These are phyloP conservation scores for Agapornis canus DNA, from an alignment of 2,797 vertebrate species.

Conservation along the genomic window DNA sequence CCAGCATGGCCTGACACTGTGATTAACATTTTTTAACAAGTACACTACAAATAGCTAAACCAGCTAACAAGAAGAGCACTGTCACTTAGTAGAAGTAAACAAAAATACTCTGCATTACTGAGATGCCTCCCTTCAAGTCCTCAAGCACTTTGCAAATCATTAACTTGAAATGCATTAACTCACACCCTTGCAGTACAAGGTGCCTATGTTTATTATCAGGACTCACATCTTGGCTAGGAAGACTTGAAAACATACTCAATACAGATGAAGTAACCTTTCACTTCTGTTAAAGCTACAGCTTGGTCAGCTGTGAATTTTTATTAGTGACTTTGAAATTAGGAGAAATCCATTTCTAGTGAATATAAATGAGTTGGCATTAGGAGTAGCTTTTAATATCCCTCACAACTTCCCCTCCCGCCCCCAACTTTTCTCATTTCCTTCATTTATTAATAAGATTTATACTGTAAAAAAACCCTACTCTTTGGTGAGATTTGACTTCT, in stretches of 20 bases:
- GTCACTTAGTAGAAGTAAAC: not conserved
- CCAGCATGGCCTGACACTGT: not conserved
- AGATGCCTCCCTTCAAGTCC: not conserved
- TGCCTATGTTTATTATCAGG: not conserved
- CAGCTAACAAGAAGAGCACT: not conserved
- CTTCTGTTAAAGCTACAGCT: not conserved
- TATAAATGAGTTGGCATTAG: not conserved
- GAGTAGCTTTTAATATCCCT: not conserved
- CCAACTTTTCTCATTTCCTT: not conserved
- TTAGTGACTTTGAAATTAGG: not conserved
- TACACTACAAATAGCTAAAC: not conserved
- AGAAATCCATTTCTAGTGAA: not conserved
- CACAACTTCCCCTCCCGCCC: not conserved
- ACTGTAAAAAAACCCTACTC: not conserved
- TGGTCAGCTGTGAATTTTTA: not conserved
- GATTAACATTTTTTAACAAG: slow-evolving; percentile 9
- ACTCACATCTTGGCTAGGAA: not conserved
- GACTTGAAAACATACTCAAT: not conserved
- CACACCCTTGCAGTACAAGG: not conserved
- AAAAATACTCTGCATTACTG: not conserved
- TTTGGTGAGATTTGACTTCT: not conserved
- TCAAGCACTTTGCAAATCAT: slow-evolving; percentile 42
- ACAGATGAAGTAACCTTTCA: not conserved
- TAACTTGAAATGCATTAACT: slow-evolving; percentile 24
- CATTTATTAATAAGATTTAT: not conserved